These are phyloP conservation scores for Cyanistes caeruleus DNA, from an alignment of 2,113 vertebrate genomes.

Conservation along the genomic window DNA sequence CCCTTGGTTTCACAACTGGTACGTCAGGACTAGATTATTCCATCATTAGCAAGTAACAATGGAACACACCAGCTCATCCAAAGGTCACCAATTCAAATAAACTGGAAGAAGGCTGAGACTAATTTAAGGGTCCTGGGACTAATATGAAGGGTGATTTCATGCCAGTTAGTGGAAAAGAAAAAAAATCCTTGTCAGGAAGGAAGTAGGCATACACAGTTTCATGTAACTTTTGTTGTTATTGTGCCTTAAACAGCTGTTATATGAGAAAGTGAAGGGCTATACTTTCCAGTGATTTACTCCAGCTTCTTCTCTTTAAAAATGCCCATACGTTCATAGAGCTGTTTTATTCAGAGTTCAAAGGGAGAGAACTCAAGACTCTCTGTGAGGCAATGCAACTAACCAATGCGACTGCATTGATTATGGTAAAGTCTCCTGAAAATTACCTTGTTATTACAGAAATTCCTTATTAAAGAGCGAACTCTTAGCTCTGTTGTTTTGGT, in stretches of 20 bases:
- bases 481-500: not conserved
- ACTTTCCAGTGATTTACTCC: not conserved
- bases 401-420: not conserved
- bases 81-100: conserved; percentile 49
- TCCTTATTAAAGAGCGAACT: not conserved
- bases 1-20: not conserved
- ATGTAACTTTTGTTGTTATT: not conserved
- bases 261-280: not conserved
- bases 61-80: conserved; percentile 47
- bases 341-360: not conserved
- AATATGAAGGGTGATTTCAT: not conserved
- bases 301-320: not conserved
- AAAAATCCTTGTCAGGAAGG: not conserved
- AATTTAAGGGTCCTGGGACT: conserved; percentile 2
- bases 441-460: not conserved
- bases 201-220: not conserved
- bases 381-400: not conserved
- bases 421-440: not conserved
- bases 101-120: conserved; percentile 1
- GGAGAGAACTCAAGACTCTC: not conserved
- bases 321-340: not conserved
- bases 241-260: not conserved
- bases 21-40: conserved; percentile 33
- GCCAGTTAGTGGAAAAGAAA: not conserved
- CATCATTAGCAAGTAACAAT: conserved; percentile 45